phyloP scores from a whole-genome alignment of 2,888 invertebrate species.

The Ichneumoninae sp. region DNA sequence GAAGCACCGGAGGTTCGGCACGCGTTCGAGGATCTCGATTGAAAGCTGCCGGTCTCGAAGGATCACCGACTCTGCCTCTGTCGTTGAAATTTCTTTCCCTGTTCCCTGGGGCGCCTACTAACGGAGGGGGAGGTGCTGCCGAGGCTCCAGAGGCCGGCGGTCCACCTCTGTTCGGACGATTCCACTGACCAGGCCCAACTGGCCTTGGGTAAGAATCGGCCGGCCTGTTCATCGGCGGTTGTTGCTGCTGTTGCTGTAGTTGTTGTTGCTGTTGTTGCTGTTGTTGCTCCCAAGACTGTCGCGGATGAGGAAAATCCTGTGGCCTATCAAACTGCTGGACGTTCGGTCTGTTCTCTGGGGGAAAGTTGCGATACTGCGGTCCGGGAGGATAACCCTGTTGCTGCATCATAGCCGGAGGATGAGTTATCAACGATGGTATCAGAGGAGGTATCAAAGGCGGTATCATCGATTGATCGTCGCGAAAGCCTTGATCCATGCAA shows the following conservation, averaged over 20 bases:
- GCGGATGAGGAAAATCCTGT: conserved; percentile 70
- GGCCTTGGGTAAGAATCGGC: conserved; percentile 67
- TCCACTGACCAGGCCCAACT: conserved; percentile 69
- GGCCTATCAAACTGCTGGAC: conserved; percentile 72
- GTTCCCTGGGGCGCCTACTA: background rate
- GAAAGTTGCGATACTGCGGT: conserved; percentile 64
- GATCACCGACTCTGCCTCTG: conserved; percentile 69
- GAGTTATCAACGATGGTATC: conserved; percentile 34
- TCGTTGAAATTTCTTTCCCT: conserved; percentile 67
- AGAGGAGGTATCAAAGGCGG: conserved; percentile 33
- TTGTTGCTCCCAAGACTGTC: conserved; percentile 71
- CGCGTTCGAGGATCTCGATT: conserved; percentile 62
- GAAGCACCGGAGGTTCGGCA: conserved; percentile 22
- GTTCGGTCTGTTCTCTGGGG: conserved; percentile 62
- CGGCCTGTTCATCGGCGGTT: conserved; percentile 37
- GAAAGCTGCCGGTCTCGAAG: conserved; percentile 60
- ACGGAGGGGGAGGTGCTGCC: conserved; percentile 45
- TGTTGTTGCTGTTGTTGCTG: background rate
- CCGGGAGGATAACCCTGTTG: conserved; percentile 48
- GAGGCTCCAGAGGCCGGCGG: conserved; percentile 55
- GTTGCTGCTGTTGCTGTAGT: background rate
- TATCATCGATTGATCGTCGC: conserved; percentile 46
- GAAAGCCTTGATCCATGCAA: conserved; percentile 55
- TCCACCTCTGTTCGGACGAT: conserved; percentile 59
- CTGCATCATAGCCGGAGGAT: conserved; percentile 52